phyloP scores from a whole-genome alignment of 2,113 vertebrate species.

The Saccopteryx bilineata region DNA sequence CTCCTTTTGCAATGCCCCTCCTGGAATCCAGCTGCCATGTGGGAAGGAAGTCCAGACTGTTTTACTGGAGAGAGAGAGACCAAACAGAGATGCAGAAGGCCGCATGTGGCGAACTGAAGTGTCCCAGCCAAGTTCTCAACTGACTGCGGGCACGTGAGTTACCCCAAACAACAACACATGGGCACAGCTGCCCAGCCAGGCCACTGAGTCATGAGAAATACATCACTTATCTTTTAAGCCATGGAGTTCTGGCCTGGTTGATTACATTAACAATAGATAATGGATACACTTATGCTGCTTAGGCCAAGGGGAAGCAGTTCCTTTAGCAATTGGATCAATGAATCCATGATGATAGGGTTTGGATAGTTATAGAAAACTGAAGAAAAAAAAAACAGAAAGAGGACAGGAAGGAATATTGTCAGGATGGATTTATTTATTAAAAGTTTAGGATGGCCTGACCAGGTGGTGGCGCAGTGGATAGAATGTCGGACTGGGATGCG shows the following conservation, averaged over 20 bases:
- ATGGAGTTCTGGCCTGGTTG: neutral
- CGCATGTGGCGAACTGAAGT: neutral
- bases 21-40: neutral
- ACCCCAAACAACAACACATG: neutral
- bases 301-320: neutral
- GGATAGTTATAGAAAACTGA: neutral
- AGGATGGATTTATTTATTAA: conserved; percentile 18
- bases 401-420: neutral
- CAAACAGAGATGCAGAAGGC: neutral
- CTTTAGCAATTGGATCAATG: neutral
- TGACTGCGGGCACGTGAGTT: neutral
- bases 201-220: neutral
- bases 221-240: conserved; percentile 43
- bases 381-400: conserved; percentile 3
- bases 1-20: neutral
- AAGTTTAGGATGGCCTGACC: neutral
- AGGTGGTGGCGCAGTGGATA: too few relatives aligned
- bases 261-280: neutral
- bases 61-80: neutral
- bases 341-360: neutral
- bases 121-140: neutral
- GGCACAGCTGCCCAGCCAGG: neutral
- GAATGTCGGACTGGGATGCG: too few relatives aligned
- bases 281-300: neutral
- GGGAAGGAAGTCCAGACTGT: neutral